phyloP scores from a whole-genome alignment of 2,797 vertebrate genomes.

The Champsocephalus gunnari region DNA sequence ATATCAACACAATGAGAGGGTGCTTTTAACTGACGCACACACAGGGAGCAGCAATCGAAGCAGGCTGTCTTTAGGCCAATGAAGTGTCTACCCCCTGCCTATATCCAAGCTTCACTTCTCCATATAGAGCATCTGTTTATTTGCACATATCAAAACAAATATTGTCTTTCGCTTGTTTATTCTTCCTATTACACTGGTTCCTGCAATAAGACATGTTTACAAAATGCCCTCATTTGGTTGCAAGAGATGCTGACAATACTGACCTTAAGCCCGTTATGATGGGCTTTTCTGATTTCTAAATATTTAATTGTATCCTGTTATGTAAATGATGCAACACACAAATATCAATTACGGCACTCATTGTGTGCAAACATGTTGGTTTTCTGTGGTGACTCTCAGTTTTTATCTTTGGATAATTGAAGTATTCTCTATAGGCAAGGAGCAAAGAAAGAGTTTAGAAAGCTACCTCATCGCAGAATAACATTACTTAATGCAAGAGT shows the following conservation, averaged over 20 bases:
- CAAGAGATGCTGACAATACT: constrained; percentile 43
- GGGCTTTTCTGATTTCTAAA: constrained; percentile 57
- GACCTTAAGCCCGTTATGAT: constrained; percentile 58
- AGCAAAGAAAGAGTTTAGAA: constrained; percentile 38
- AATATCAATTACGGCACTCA: constrained; percentile 58
- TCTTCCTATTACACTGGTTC: constrained; percentile 9
- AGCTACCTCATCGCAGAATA: constrained; percentile 38
- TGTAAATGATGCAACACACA: constrained; percentile 55
- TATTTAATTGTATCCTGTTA: constrained; percentile 67
- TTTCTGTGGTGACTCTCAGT: constrained; percentile 25
- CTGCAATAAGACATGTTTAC: constrained; percentile 39
- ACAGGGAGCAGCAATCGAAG: constrained; percentile 13
- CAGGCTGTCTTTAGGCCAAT: constrained; percentile 28
- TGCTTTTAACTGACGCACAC: constrained; percentile 28
- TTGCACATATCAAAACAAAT: constrained; percentile 49
- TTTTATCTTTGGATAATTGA: constrained; percentile 60
- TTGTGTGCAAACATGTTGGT: constrained; percentile 35
- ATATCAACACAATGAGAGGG: constrained; percentile 28
- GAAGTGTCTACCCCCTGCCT: constrained; percentile 8
- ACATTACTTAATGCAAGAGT: constrained; percentile 52
- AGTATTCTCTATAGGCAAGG: constrained; percentile 36
- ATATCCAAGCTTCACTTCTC: constrained; percentile 12
- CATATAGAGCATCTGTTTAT: constrained; percentile 35
- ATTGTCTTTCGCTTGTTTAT: constrained; percentile 31
- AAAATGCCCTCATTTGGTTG: constrained; percentile 49